Evolutionary conservation across 1,140 invertebrate genomes (phyloP), one percentile per base, ranked within the genome.

Genomic region (Bombus sylvicola): DNA sequence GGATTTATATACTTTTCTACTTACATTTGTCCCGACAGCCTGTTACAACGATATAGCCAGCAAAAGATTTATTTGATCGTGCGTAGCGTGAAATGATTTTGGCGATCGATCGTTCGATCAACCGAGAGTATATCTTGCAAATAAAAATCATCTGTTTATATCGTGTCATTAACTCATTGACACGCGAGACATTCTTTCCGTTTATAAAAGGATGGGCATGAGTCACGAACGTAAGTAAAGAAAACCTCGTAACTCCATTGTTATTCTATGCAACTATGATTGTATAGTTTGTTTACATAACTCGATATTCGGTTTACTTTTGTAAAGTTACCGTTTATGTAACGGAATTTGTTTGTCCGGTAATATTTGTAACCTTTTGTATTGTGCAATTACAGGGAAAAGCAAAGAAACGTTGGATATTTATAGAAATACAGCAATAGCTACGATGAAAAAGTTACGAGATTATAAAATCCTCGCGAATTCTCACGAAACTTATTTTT

Each of bases 191-290:
- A 62, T 64, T 66, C 62, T 25, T 47, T 64, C 37, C n/a, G 13
- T 83, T 83, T 75, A 68, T 87, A 78, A 39, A 69, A 47, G n/a
- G 47, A 66, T 59, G n/a, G n/a, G 18, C 28, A 47, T 88, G 85
- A 87, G 39, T 88, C 87, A 83, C 73, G 43, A 59, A 74, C 22
- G 62, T 66, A 68, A 71, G 59, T 53, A 81, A 78, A 87, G 22
- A 64, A 82, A 87, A 37, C 39, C 43, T 87, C 53, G 28, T 88
- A 86, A 88, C 25, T 22, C 9, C 34, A 53, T 57, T 78, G 53
- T 75, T 68, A 66, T 68, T 82, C 47, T 37, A 76, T 10, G 53
- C 69, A 43, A 62, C 25, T 79, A 22, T 66, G 53, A 34, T 43
- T 28, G 12, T 62, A 53, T 53, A n/a, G 9, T 62, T 39, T 80